These are phyloP conservation scores for Eumaeus atala DNA, from an alignment of 1,140 invertebrate genomes.

Conservation along the genomic window DNA sequence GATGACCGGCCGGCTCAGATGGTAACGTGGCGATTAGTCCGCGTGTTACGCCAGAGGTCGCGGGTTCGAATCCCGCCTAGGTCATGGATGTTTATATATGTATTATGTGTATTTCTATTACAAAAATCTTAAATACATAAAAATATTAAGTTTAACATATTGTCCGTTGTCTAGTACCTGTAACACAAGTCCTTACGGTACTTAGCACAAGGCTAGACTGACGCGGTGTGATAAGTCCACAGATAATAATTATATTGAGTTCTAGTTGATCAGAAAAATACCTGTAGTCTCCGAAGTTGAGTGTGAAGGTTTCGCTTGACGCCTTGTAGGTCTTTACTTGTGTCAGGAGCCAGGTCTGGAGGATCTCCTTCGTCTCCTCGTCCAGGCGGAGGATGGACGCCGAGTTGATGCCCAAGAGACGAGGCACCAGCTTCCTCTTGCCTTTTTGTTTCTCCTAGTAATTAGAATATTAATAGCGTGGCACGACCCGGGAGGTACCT, in stretches of 20 bases:
- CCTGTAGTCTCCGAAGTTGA: conserved; percentile 99
- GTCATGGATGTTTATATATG: no score
- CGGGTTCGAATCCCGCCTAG: no score
- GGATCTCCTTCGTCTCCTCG: conserved; percentile 97
- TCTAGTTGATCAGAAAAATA: conserved; percentile 18
- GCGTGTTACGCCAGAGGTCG: no score
- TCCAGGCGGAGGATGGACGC: conserved; percentile 97
- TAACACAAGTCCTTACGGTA: no score
- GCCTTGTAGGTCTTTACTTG: conserved; percentile 94
- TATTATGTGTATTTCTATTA: no score
- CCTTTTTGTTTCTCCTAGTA: conserved; percentile 92
- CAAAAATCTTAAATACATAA: no score
- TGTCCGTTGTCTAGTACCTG: no score
- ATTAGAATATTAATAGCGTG: no score
- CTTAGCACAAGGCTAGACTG: not conserved
- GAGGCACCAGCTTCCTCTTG: conserved; percentile 98
- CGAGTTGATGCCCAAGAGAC: conserved; percentile 97
- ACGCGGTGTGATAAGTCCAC: not conserved
- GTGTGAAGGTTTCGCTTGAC: conserved; percentile 86
- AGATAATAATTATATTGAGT: no score
- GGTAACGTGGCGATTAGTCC: no score
- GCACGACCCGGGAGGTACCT: no score
- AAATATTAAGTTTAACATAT: not conserved
- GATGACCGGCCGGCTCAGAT: no score
- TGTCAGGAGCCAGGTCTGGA: conserved; percentile 94